Evolutionary conservation across 2,888 invertebrate genomes (phyloP).

Genomic region (Ectobius pallidus): DNA sequence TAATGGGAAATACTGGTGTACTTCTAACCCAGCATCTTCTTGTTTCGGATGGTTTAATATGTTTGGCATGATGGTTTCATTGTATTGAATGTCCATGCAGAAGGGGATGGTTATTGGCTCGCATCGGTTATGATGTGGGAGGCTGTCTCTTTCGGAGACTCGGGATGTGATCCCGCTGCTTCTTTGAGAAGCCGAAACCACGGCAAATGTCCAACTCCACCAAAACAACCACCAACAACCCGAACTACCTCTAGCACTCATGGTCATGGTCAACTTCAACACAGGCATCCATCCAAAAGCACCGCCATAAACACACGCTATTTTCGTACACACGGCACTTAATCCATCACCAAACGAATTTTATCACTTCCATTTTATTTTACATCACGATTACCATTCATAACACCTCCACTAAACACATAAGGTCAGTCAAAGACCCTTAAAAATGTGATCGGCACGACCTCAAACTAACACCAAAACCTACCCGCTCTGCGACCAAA

Average conservation of each 20-base stretch:
- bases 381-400: neutral
- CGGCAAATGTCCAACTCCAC: slow-evolving; percentile 35
- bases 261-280: slow-evolving; percentile 20
- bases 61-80: slow-evolving; percentile 97
- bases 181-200: slow-evolving; percentile 28
- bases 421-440: neutral
- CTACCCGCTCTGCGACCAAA: neutral
- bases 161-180: slow-evolving; percentile 29
- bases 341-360: neutral
- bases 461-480: neutral
- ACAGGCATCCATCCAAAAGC: neutral
- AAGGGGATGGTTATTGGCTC: slow-evolving; percentile 92
- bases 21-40: slow-evolving; percentile 92
- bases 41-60: slow-evolving; percentile 89
- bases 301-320: neutral
- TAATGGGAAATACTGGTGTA: slow-evolving; percentile 91
- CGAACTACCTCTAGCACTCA: slow-evolving; percentile 10
- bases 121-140: slow-evolving; percentile 87
- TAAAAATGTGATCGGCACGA: too few relatives aligned
- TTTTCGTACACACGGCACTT: neutral
- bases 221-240: slow-evolving; percentile 23
- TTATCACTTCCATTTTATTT: neutral
- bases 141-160: slow-evolving; percentile 49
- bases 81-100: slow-evolving; percentile 92
- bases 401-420: neutral